Percentiles rank a stretch among this genome's conserved stretches.
These are phyloP conservation scores for Tetragonula carbonaria DNA, from an alignment of 2,888 invertebrate species.

Conservation along the genomic window DNA sequence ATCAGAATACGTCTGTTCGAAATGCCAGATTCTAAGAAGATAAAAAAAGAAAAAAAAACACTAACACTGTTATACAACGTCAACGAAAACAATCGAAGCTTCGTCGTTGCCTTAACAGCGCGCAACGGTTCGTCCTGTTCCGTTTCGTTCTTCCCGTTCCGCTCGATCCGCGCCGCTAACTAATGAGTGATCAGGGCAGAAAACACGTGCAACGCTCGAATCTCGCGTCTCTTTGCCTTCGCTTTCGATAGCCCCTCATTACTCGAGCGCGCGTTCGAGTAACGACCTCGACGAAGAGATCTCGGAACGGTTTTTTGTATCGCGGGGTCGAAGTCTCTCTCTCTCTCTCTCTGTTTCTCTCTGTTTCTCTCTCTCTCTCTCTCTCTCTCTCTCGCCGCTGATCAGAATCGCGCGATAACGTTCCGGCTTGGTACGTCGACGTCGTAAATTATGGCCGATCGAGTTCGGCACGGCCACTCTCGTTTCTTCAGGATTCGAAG, in stretches of 20 bases:
- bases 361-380: too few relatives aligned
- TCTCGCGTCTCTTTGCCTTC: slow-evolving; percentile 56
- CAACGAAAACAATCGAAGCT: slow-evolving; percentile 17
- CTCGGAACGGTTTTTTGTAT: slow-evolving; percentile 72
- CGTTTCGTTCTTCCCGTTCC: neutral
- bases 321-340: slow-evolving; percentile 67
- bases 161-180: slow-evolving; percentile 41
- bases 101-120: neutral
- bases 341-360: slow-evolving; percentile 21
- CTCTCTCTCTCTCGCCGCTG: slow-evolving; percentile 55
- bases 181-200: slow-evolving; percentile 67
- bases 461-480: slow-evolving; percentile 64
- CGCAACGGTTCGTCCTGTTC: neutral
- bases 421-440: slow-evolving; percentile 59
- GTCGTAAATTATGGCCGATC: slow-evolving; percentile 78
- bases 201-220: slow-evolving; percentile 61
- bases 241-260: slow-evolving; percentile 74
- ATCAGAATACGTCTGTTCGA: too few relatives aligned
- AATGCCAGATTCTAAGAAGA: too few relatives aligned
- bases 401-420: slow-evolving; percentile 77
- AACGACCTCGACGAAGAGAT: slow-evolving; percentile 72
- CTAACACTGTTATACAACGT: too few relatives aligned
- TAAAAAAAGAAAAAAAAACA: too few relatives aligned
- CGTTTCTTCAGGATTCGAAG: slow-evolving; percentile 63
- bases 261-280: slow-evolving; percentile 70